Base-by-base conservation (phyloP, 1,140 invertebrate genomes). In the Bombus balteatus region DNA sequence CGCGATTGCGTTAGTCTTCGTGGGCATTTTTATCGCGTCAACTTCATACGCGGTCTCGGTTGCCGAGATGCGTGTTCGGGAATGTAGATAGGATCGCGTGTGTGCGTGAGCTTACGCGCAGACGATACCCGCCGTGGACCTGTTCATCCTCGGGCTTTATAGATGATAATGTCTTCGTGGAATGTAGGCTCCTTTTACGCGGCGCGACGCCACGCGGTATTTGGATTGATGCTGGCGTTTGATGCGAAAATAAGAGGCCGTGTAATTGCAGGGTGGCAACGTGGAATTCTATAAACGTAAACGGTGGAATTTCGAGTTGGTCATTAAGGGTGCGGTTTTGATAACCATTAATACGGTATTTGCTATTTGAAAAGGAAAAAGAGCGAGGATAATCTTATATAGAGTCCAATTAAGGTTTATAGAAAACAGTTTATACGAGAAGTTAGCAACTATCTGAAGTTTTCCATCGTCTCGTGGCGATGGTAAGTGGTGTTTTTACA, bases 11-110 rank as follows among this genome's bases (percentile, higher is more conserved):
- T 59, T 32, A 76, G 70, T 80, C 53, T 70, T n/a, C 39, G 37
- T 25, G 53, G 53, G 32, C 15, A 66, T 68, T 90, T 87, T 90
- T 89, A 76, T 87, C 70, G 34, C 53, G 62, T 80, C 76, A 71
- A 57, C 43, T 37, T 37, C 53, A n/a, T 84, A 43, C 66, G 62
- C 34, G 74, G 8, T 28, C 41, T n/a, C 72, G 25, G 41, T 25
- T 3, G 47, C n/a, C 34, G 37, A 12, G 71, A 84, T 53, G 53
- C 75, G 47, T 71, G 62, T 71, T 57, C 66, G 15, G 41, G 32
- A 47, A 71, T 18, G 66, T 37, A 79, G 76, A 84, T 84, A 79
- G 53, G 57, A 80, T 80, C 76, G 32, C 75, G n/a, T 65, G 66
- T 70, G 65, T 72, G 43, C 47, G 62, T 37, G 37, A 62, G 32